Evolutionary conservation across 2,888 invertebrate species (phyloP).

Genomic region (Bimastos eiseni): DNA sequence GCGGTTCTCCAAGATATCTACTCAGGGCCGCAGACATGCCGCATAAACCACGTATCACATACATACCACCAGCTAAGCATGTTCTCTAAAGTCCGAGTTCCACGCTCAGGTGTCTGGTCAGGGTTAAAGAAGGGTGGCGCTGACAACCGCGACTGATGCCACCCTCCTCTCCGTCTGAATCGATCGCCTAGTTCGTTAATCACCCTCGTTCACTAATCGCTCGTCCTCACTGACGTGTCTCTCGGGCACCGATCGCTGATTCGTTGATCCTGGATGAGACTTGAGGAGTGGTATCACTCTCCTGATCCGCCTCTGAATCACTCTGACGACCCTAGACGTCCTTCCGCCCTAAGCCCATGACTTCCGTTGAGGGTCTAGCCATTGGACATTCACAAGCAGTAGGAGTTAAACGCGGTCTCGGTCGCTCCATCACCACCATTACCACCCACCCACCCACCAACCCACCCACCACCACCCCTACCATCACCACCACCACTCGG

Average conservation of each 20-base stretch:
- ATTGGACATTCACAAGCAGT: neutral
- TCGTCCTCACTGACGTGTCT: neutral
- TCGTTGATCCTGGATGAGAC: neutral
- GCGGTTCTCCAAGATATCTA: too few relatives aligned
- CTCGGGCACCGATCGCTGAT: neutral
- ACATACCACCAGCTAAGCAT: too few relatives aligned
- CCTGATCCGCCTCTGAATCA: neutral
- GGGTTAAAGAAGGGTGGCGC: neutral
- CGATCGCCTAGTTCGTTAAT: neutral
- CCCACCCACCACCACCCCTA: too few relatives aligned
- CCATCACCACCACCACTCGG: too few relatives aligned
- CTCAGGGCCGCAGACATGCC: too few relatives aligned
- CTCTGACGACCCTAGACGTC: neutral
- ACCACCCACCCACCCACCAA: too few relatives aligned
- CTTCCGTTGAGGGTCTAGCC: neutral
- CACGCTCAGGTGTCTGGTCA: too few relatives aligned
- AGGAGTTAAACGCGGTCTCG: neutral
- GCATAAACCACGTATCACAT: too few relatives aligned
- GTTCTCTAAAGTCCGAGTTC: too few relatives aligned
- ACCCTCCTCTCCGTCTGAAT: too few relatives aligned
- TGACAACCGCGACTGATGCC: too few relatives aligned
- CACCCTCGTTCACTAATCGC: conserved; percentile 1
- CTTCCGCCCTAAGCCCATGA: neutral
- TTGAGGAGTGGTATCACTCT: neutral
- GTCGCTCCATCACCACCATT: neutral